Evolutionary conservation across 2,888 invertebrate species (phyloP).

Genomic region (Dyspetes luteomarginatus): DNA sequence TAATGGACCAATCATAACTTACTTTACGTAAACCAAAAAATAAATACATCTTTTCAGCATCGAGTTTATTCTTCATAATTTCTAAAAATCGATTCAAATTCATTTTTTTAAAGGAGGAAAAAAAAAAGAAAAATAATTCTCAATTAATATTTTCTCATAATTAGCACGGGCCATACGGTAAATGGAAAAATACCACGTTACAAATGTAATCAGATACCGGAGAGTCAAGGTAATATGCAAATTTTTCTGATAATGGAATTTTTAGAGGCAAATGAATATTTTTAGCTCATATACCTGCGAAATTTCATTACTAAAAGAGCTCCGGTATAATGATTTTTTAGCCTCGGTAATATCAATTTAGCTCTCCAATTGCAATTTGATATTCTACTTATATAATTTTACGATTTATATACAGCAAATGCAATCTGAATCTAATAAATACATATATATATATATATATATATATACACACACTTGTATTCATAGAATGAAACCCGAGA

Average conservation of each 20-base stretch:
- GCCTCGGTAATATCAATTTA: neutral
- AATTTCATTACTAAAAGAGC: constrained; percentile 66
- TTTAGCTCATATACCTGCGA: constrained; percentile 67
- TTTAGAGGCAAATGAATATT: constrained; percentile 64
- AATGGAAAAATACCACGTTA: constrained; percentile 1
- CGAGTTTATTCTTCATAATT: too few relatives aligned
- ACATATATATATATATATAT: too few relatives aligned
- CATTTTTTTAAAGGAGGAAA: too few relatives aligned
- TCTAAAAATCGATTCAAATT: too few relatives aligned
- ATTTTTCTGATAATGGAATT: constrained; percentile 9
- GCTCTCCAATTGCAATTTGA: neutral
- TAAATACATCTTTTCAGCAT: too few relatives aligned
- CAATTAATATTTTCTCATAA: neutral
- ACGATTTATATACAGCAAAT: neutral
- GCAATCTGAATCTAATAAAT: neutral
- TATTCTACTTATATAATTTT: neutral
- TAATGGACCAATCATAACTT: too few relatives aligned
- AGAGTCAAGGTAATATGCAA: constrained; percentile 33
- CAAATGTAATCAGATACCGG: constrained; percentile 34
- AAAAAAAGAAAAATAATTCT: neutral
- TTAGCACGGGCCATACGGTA: neutral
- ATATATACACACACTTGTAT: too few relatives aligned
- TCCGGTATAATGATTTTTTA: neutral
- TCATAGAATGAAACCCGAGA: constrained; percentile 27
- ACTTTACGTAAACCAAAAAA: neutral